These are phyloP conservation scores for Heliconius charithonia DNA, from an alignment of 2,888 invertebrate genomes.

Conservation along the genomic window DNA sequence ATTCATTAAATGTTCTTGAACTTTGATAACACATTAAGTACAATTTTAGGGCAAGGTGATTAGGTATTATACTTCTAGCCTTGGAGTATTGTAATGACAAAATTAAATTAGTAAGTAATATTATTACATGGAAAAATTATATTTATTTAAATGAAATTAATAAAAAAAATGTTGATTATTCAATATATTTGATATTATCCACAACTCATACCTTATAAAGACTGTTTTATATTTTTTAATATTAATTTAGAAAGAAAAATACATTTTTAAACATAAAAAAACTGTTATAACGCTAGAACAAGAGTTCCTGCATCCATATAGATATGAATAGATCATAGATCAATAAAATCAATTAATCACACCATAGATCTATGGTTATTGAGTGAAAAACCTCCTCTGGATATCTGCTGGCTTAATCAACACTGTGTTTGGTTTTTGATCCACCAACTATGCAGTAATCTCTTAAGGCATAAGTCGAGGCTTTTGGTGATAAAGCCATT, in stretches of 20 bases:
- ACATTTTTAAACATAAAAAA: not conserved
- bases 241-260: not conserved
- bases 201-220: no score
- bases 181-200: no score
- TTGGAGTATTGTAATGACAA: constrained; percentile 4
- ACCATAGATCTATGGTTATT: not conserved
- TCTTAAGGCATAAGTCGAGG: not conserved
- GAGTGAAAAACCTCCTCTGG: not conserved
- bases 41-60: constrained; percentile 21
- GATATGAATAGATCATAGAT: no score
- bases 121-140: no score
- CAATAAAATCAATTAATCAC: no score
- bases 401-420: not conserved
- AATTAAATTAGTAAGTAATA: not conserved
- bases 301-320: no score
- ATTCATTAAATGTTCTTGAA: constrained; percentile 19
- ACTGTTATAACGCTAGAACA: no score
- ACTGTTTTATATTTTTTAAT: no score
- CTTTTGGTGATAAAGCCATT: not conserved
- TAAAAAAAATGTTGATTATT: no score
- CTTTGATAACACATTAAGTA: constrained; percentile 11
- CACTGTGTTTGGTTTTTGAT: not conserved
- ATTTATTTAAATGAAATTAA: not conserved
- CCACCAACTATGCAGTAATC: not conserved
- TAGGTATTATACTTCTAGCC: not conserved